A percentile compares a stretch with the other conserved stretches of the same genome.
Conservation (phyloP, 2,113 vertebrate genomes). For the Podarcis raffonei region DNA sequence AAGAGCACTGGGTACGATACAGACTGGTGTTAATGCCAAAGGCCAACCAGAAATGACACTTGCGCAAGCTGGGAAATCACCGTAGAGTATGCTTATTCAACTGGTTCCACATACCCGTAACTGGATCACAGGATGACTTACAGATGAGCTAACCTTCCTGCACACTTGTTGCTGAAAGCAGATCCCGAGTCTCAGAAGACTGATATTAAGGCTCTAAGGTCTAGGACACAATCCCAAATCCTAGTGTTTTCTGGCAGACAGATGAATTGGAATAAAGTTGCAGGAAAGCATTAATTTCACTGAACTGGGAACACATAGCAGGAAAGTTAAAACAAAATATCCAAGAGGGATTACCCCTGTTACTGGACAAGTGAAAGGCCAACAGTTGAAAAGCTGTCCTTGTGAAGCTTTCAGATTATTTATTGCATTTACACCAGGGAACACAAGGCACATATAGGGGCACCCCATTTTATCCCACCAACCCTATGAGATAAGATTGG, state of each 20-base stretch:
- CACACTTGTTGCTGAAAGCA: no score
- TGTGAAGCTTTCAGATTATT: background rate
- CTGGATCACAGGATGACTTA: background rate
- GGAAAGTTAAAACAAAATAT: background rate
- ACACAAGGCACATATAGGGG: background rate
- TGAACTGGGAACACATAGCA: background rate
- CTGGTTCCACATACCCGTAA: background rate
- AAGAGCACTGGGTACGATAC: background rate
- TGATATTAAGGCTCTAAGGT: background rate
- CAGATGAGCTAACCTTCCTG: background rate
- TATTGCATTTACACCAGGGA: no score
- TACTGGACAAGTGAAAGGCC: background rate
- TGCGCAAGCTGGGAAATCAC: background rate
- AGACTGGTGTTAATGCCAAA: background rate
- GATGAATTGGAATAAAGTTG: background rate
- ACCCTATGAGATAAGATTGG: background rate
- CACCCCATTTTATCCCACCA: background rate
- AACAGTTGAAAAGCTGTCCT: background rate
- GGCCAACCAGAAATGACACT: background rate
- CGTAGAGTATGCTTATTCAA: background rate
- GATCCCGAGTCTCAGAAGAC: no score
- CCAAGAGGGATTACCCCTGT: background rate
- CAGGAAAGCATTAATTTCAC: background rate
- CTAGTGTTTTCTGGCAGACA: background rate
- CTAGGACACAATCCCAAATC: background rate